phyloP scores from a whole-genome alignment of 1,140 invertebrate species.

The Zaprionus ghesquierei region DNA sequence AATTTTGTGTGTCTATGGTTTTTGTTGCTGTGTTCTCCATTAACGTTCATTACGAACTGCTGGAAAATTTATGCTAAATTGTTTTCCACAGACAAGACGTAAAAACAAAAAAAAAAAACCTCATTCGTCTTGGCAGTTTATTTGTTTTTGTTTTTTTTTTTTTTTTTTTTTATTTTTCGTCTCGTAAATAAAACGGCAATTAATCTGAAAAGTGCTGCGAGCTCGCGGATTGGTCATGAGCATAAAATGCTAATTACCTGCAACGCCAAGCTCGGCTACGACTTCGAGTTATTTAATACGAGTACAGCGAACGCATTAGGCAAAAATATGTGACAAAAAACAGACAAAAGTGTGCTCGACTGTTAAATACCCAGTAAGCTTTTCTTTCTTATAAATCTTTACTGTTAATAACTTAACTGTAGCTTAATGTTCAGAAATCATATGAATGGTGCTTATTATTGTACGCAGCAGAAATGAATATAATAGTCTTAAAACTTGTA shows the following conservation, averaged over 20 bases:
- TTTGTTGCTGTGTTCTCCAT: neutral
- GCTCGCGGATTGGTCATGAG: too few species aligned
- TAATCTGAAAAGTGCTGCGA: conserved; percentile 72
- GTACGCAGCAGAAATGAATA: too few species aligned
- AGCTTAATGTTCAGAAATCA: too few species aligned
- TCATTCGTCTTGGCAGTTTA: conserved; percentile 36
- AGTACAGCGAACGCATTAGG: conserved; percentile 33
- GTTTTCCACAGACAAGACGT: conserved; percentile 16
- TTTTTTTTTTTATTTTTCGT: conserved; percentile 7
- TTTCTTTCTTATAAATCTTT: too few species aligned
- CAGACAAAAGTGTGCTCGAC: conserved; percentile 15
- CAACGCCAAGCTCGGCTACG: conserved; percentile 61
- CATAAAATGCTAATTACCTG: conserved; percentile 76
- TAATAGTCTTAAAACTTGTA: too few species aligned
- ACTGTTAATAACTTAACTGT: too few species aligned
- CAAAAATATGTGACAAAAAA: conserved; percentile 39
- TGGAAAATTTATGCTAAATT: conserved; percentile 50
- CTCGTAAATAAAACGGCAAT: conserved; percentile 71
- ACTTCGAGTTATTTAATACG: conserved; percentile 60
- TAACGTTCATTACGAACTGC: conserved; percentile 17
- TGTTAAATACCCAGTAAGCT: too few species aligned
- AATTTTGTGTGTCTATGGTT: neutral
- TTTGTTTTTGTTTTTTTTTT: conserved; percentile 9
- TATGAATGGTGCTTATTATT: too few species aligned
- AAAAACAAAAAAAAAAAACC: conserved; percentile 8